Evolutionary conservation across 2,113 vertebrate genomes (phyloP).

Genomic region (Lucifuga dentata): DNA sequence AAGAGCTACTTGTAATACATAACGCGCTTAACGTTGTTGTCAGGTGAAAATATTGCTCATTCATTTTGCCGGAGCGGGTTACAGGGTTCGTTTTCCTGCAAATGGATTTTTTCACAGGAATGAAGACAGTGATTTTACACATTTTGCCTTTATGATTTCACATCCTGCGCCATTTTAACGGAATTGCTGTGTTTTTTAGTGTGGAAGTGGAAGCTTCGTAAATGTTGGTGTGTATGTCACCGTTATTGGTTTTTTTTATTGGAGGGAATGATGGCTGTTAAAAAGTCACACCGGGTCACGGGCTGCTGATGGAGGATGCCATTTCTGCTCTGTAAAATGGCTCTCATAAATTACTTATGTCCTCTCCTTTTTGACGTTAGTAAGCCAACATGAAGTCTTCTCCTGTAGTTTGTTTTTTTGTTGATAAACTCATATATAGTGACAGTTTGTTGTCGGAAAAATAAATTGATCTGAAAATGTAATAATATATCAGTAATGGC

Average conservation of each 20-base stretch:
- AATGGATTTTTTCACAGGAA: conserved; percentile 51
- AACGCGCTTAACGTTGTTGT: conserved; percentile 14
- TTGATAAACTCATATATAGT: too few species aligned
- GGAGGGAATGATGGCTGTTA: conserved; percentile 37
- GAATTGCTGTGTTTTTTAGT: conserved; percentile 58
- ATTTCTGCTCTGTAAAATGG: conserved; percentile 7
- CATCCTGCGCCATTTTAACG: conserved; percentile 83
- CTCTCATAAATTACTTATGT: background rate
- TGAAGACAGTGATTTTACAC: conserved; percentile 48
- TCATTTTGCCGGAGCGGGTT: conserved; percentile 58
- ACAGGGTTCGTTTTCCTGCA: conserved; percentile 53
- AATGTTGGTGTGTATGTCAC: conserved; percentile 48
- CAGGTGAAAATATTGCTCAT: conserved; percentile 45
- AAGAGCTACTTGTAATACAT: conserved; percentile 6
- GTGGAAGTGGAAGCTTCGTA: conserved; percentile 1
- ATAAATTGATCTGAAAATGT: too few species aligned
- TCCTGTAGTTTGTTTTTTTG: background rate
- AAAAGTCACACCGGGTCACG: conserved; percentile 62
- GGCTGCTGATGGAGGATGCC: conserved; percentile 8
- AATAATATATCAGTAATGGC: too few species aligned
- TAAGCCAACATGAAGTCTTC: background rate
- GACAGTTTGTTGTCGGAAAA: too few species aligned
- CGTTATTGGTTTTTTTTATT: conserved; percentile 25
- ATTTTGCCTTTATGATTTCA: conserved; percentile 60
- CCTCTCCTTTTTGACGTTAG: background rate